Evolutionary conservation across 2,888 invertebrate species (phyloP).

Genomic region (Diachrysia chrysitis): DNA sequence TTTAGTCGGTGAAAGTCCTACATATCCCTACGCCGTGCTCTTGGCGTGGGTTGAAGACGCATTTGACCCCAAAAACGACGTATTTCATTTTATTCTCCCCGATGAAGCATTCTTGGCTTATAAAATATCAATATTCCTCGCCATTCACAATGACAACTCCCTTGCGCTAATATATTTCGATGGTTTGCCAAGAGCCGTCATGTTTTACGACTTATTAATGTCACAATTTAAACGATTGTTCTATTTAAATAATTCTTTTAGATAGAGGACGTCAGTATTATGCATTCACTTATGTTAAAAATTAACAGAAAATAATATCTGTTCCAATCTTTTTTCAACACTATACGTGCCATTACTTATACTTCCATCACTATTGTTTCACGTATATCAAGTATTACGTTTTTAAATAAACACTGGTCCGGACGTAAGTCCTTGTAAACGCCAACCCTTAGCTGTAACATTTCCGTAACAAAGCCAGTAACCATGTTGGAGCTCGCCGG

Average conservation of each 20-base stretch:
- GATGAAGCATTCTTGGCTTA: constrained; percentile 13
- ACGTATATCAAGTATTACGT: background rate
- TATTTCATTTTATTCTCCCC: constrained; percentile 25
- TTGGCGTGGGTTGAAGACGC: too few relatives aligned
- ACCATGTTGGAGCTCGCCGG: constrained; percentile 36
- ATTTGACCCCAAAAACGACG: too few relatives aligned
- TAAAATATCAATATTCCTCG: background rate
- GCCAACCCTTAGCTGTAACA: constrained; percentile 10
- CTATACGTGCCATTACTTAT: background rate
- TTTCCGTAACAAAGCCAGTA: constrained; percentile 22
- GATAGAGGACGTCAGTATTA: constrained; percentile 2
- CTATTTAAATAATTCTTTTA: constrained; percentile 16
- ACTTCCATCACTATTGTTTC: too few relatives aligned
- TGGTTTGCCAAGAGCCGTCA: constrained; percentile 42
- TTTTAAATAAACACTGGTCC: background rate
- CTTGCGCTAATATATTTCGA: constrained; percentile 37
- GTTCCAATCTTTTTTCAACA: background rate
- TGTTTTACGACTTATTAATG: constrained; percentile 47
- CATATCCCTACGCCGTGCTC: too few relatives aligned
- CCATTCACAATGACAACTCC: constrained; percentile 16
- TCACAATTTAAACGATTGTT: constrained; percentile 31
- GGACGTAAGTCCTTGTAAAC: background rate
- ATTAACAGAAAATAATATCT: background rate
- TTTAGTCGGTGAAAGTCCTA: too few relatives aligned
- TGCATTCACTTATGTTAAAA: background rate